Base-by-base conservation (phyloP, 1,140 invertebrate genomes). In the Micrasema minimum region DNA sequence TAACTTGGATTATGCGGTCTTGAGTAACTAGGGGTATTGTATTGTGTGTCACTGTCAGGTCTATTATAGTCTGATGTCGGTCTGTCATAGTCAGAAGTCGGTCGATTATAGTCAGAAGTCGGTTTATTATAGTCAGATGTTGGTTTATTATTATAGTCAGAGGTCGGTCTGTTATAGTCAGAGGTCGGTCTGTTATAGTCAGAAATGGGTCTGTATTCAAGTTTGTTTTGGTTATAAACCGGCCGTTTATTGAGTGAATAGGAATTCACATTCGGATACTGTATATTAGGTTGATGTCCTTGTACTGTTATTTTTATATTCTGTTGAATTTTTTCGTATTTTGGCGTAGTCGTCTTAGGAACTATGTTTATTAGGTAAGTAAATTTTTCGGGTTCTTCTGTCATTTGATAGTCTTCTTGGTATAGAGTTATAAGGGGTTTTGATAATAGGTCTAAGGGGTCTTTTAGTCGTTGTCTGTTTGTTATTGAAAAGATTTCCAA, bases 351-450 rank as follows among this genome's bases (percentile, higher is more conserved):
- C 1, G 74, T 75, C 37, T 73, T 71, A 5, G 74, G 74, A 22
- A 75, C 74, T 57, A 75, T 75, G 35, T 75, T 75, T 18, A 75
- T 73, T 10, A 75, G 20, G 41, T 75, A 75, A 10, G 74, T 75
- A 35, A 55, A 73, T 50, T 43, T 35, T 43, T 73, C 62, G 18
- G 57, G 68, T 70, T 50, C 57, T 38, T 48, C 38, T 51, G 74
- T 75, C 11, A 64, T 35, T 26, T 31, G 22, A 46, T 43, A 41
- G 20, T 67, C 31, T 43, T 64, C 12, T 51, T 72, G 48, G 50
- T 68, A 64, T n/a, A 50, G 18, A 7, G 48, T 55, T 64, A 71
- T 57, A 38, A 73, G 68, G 9, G 71, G 74, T 48, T n/a, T 65
- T 75, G 31, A 65, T 66, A 22, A 51, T 12, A 26, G 72, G 65